These are phyloP conservation scores for Plectrocnemia conspersa DNA, from an alignment of 1,140 invertebrate genomes.

Conservation along the genomic window DNA sequence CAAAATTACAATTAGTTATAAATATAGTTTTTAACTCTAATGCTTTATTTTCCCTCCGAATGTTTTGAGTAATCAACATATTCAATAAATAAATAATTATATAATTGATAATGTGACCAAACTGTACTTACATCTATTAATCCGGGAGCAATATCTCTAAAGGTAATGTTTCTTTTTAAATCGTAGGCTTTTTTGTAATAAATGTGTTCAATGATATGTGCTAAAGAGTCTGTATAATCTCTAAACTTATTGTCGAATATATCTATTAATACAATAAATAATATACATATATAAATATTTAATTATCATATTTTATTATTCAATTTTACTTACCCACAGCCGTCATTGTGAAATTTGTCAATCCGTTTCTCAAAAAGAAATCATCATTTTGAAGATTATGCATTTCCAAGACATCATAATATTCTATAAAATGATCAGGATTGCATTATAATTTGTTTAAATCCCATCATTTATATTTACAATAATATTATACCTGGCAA, in stretches of 20 bases:
- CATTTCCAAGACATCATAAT: conserved; percentile 10
- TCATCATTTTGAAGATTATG: conserved; percentile 8
- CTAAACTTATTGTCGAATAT: conserved; percentile 22
- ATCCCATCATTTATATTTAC: background rate
- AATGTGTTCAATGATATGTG: too few species aligned
- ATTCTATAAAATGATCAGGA: background rate
- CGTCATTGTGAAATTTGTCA: background rate
- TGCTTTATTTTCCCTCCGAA: too few species aligned
- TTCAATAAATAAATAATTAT: background rate
- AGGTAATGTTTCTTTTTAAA: conserved; percentile 6
- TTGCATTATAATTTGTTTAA: too few species aligned
- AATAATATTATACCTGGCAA: background rate
- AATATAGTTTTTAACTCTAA: too few species aligned
- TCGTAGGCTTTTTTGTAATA: conserved; percentile 25
- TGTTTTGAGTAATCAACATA: too few species aligned
- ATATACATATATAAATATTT: background rate
- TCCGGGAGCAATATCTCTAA: conserved; percentile 11
- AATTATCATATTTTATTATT: background rate
- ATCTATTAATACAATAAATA: conserved; percentile 1
- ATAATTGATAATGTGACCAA: background rate
- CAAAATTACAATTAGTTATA: too few species aligned
- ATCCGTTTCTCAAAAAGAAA: conserved; percentile 7
- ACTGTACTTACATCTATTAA: conserved; percentile 13
- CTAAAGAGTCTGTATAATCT: too few species aligned
- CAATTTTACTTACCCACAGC: background rate